These are phyloP conservation scores for Chymomyza amoena DNA, from an alignment of 2,888 invertebrate genomes.

Conservation along the genomic window DNA sequence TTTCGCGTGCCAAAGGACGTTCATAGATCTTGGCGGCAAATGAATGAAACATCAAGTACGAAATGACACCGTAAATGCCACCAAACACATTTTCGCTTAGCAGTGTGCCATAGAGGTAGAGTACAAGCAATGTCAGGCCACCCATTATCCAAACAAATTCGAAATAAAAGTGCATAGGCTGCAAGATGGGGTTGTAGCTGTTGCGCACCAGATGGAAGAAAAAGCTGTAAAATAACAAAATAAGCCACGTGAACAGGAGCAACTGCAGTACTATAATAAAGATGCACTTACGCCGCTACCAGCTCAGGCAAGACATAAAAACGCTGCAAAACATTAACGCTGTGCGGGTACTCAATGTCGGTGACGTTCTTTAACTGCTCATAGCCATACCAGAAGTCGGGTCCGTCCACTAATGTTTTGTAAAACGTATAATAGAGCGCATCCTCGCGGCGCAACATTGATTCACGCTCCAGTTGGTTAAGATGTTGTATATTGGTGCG, in stretches of 20 bases:
- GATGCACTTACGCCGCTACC: slow-evolving; percentile 74
- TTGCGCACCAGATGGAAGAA: slow-evolving; percentile 67
- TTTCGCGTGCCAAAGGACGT: slow-evolving; percentile 92
- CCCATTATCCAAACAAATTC: slow-evolving; percentile 87
- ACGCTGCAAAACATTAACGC: slow-evolving; percentile 88
- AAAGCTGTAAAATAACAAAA: slow-evolving; percentile 54
- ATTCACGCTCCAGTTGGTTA: slow-evolving; percentile 89
- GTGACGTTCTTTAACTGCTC: slow-evolving; percentile 84
- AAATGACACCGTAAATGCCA: slow-evolving; percentile 84
- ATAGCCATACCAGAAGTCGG: slow-evolving; percentile 82
- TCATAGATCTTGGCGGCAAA: slow-evolving; percentile 92
- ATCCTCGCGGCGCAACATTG: slow-evolving; percentile 92
- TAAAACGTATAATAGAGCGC: slow-evolving; percentile 94
- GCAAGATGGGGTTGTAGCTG: slow-evolving; percentile 74
- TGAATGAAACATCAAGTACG: slow-evolving; percentile 90
- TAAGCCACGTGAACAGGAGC: background rate
- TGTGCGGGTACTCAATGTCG: slow-evolving; percentile 88
- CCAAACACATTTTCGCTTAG: slow-evolving; percentile 86
- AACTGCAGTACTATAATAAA: background rate
- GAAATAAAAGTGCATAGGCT: slow-evolving; percentile 90
- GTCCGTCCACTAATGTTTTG: slow-evolving; percentile 87
- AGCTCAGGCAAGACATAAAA: slow-evolving; percentile 94
- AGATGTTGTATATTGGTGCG: slow-evolving; percentile 90
- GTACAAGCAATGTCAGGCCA: slow-evolving; percentile 83
- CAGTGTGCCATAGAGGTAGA: slow-evolving; percentile 85